Percentiles rank a stretch among this genome's conserved stretches.
These are phyloP conservation scores for Heliothis virescens DNA, from an alignment of 1,140 invertebrate genomes.

Conservation along the genomic window DNA sequence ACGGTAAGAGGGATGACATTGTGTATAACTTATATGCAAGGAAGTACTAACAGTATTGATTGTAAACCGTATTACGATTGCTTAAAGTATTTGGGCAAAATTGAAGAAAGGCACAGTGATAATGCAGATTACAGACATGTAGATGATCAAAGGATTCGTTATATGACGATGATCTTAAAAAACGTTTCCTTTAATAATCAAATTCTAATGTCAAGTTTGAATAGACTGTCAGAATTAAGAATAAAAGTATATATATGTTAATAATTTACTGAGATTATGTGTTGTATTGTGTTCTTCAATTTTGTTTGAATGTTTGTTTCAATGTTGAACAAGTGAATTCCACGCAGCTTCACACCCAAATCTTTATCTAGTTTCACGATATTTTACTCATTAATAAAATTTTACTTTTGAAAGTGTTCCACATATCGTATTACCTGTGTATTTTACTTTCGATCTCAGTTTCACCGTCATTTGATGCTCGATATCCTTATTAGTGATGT, in stretches of 20 bases:
- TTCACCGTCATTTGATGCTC: neutral
- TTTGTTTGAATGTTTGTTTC: slow-evolving; percentile 20
- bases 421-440: neutral
- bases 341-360: neutral
- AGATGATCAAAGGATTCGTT: slow-evolving; percentile 68
- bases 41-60: slow-evolving; percentile 77
- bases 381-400: neutral
- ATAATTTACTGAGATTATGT: slow-evolving; percentile 35
- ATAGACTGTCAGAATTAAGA: slow-evolving; percentile 78
- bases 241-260: slow-evolving; percentile 68
- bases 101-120: slow-evolving; percentile 75
- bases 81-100: slow-evolving; percentile 70
- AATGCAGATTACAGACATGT: slow-evolving; percentile 73
- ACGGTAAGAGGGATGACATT: slow-evolving; percentile 67
- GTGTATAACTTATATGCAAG: slow-evolving; percentile 73
- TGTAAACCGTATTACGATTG: slow-evolving; percentile 81
- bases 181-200: too few relatives aligned
- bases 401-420: neutral
- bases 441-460: neutral
- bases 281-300: slow-evolving; percentile 16
- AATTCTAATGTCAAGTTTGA: slow-evolving; percentile 82
- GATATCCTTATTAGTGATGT: neutral
- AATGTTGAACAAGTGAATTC: neutral
- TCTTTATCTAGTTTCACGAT: neutral
- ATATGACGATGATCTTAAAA: slow-evolving; percentile 69